Conservation (phyloP, 2,888 invertebrate species). For the Xestobium rufovillosum region DNA sequence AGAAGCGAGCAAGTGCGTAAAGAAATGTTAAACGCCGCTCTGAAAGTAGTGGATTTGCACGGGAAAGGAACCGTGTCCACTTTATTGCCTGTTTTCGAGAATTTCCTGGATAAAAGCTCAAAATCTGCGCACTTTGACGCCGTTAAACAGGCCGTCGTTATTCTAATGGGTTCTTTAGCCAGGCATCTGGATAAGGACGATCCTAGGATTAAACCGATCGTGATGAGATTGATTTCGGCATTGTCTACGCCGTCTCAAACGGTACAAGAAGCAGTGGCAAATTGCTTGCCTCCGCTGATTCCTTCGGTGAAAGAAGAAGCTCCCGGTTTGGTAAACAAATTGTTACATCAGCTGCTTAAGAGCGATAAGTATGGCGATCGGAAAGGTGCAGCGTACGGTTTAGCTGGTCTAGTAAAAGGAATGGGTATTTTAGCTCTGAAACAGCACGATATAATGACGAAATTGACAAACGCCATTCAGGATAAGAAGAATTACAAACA, state of each 20-base stretch:
- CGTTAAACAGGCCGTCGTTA: conserved; percentile 91
- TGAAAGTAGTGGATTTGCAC: conserved; percentile 83
- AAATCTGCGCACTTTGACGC: conserved; percentile 85
- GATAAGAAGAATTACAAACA: conserved; percentile 94
- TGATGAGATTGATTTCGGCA: conserved; percentile 80
- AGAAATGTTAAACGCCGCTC: conserved; percentile 91
- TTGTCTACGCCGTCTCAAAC: conserved; percentile 95
- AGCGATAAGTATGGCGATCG: conserved; percentile 89
- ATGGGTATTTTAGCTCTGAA: conserved; percentile 92
- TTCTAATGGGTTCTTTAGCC: conserved; percentile 96
- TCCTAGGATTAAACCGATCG: conserved; percentile 87
- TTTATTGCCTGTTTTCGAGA: conserved; percentile 85
- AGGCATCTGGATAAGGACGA: conserved; percentile 89
- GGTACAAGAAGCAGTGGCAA: conserved; percentile 96
- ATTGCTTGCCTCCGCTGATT: conserved; percentile 90
- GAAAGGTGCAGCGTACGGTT: conserved; percentile 94
- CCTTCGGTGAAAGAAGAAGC: conserved; percentile 89
- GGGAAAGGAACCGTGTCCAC: conserved; percentile 75
- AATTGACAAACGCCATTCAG: conserved; percentile 86
- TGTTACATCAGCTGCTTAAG: conserved; percentile 79
- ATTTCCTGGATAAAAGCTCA: conserved; percentile 88
- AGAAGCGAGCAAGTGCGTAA: conserved; percentile 72
- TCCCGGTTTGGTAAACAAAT: conserved; percentile 76
- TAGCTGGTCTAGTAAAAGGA: conserved; percentile 95
- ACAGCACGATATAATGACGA: conserved; percentile 92